Conservation (phyloP, 2,797 vertebrate species). For the Lagocephalus sceleratus region DNA sequence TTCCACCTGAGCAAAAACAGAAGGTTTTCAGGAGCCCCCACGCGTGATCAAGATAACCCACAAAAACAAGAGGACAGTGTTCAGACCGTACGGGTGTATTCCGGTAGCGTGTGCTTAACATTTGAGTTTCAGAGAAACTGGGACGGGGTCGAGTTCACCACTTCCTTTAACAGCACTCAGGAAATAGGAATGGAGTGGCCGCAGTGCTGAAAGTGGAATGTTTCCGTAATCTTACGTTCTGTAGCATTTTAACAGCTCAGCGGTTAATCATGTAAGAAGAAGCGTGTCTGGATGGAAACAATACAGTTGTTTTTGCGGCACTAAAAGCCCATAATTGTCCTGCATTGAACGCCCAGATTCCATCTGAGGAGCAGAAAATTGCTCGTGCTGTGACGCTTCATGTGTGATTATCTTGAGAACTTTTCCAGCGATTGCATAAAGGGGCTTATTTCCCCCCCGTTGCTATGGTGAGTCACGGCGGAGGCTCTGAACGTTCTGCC, state of each 20-base stretch:
- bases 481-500: slow-evolving; percentile 26
- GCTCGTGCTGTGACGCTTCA: slow-evolving; percentile 17
- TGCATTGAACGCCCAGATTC: slow-evolving; percentile 32
- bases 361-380: slow-evolving; percentile 27
- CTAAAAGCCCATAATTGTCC: neutral
- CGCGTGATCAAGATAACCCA: no score
- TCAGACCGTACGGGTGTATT: no score
- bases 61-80: no score
- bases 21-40: no score
- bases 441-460: slow-evolving; percentile 31
- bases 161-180: no score
- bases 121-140: neutral
- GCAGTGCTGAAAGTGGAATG: neutral
- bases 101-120: no score
- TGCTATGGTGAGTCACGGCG: slow-evolving; percentile 56
- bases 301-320: neutral
- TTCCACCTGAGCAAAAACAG: no score
- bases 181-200: neutral
- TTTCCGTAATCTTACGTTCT: no score
- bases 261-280: neutral
- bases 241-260: neutral
- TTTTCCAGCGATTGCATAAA: slow-evolving; percentile 28
- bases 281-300: neutral
- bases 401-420: slow-evolving; percentile 17
- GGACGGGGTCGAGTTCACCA: neutral